Evolutionary conservation across 1,140 invertebrate species (phyloP), one percentile per base, ranked within the genome.

Genomic region (Polypedilum pembai): DNA sequence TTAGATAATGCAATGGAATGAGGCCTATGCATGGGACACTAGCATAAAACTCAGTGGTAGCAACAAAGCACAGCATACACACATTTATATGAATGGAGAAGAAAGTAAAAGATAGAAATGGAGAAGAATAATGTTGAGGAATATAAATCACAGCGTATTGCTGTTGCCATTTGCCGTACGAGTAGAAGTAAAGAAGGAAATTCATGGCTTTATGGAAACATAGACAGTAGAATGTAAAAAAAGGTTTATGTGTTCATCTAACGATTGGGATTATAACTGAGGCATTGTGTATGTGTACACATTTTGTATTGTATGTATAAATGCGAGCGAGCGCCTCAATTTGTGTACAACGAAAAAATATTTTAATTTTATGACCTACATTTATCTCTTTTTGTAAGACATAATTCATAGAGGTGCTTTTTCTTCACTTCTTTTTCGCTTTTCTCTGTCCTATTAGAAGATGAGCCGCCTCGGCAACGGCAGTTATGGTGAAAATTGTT

Each of bases 311-410:
- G 3, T 56, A 12, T 4, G 45, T 15, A 7, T 2, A 45, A 45
- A 8, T 15, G 45, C 24, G 5, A 56, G n/a, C 45, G 41, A 45
- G 41, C 8, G 41, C 41, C 8, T 33, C 24, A 33, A 33, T 33
- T 33, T 33, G 24, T 33, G 24, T 33, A 33, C 24, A 33, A 33
- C 12, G n/a, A 56, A 56, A 56, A 56, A 56, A 56, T 56, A 56
- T 56, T 56, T 56, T 56, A 56, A 56, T 56, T 56, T 56, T 56
- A 56, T 15, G 45, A 56, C 45, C 45, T 56, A 56, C 45, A 56
- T 56, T 56, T 56, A 56, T 56, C 45, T 56, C 45, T 56, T 56
- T 56, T 56, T 56, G 45, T 56, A 56, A 56, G 45, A n/a, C 45
- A 56, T 56, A 56, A 56, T 56, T 56, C 45, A 56, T 56, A 56